phyloP scores from a whole-genome alignment of 2,797 vertebrate species.

The Malacoraja senta region DNA sequence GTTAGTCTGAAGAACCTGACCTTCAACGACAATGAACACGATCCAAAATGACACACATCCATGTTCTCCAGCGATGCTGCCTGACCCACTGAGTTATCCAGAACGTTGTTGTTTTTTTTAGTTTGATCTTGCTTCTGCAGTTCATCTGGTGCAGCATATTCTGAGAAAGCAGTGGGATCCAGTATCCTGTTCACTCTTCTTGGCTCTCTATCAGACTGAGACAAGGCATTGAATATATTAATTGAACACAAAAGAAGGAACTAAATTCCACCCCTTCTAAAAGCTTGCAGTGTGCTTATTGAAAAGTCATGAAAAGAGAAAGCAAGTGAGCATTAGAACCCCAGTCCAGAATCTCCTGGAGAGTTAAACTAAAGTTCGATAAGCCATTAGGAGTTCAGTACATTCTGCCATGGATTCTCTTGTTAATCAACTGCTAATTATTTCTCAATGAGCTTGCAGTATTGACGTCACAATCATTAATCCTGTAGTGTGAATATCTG shows the following conservation, averaged over 20 bases:
- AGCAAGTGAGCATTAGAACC: neutral
- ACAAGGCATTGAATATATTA: too few species aligned
- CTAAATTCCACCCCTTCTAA: neutral
- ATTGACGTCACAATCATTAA: slow-evolving; percentile 35
- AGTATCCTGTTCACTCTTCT: too few species aligned
- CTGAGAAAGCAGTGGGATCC: neutral
- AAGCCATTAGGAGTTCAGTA: slow-evolving; percentile 21
- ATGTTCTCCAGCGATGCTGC: too few species aligned
- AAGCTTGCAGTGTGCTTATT: neutral
- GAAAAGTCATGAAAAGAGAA: neutral
- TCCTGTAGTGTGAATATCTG: slow-evolving; percentile 21
- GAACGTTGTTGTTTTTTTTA: too few species aligned
- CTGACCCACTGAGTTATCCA: too few species aligned
- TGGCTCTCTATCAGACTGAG: neutral
- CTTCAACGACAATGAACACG: too few species aligned
- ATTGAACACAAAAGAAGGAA: neutral
- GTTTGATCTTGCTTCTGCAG: too few species aligned
- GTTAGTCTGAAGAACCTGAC: too few species aligned
- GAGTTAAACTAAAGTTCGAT: slow-evolving; percentile 7
- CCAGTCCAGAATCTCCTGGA: neutral
- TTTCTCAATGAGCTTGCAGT: slow-evolving; percentile 32
- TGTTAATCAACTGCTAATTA: slow-evolving; percentile 35
- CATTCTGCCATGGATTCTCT: neutral
- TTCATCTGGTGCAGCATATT: neutral
- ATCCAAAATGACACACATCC: too few species aligned